Evolutionary conservation across 2,888 invertebrate genomes (phyloP).

Genomic region (Sepioteuthis lessoniana): DNA sequence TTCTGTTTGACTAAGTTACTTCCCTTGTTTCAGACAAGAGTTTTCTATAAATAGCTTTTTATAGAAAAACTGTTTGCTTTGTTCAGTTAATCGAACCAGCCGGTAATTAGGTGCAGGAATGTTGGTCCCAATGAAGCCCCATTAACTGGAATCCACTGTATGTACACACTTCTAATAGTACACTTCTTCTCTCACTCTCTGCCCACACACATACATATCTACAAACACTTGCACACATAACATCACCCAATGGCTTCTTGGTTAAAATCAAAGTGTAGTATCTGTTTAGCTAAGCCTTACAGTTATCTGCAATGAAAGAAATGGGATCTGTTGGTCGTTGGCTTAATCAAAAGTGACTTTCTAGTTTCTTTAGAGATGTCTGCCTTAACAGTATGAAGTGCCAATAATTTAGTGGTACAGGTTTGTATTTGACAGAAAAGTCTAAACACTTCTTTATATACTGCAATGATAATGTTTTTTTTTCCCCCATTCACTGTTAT

Average conservation of each 20-base stretch:
- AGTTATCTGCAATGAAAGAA: neutral
- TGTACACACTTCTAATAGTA: neutral
- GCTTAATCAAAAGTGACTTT: neutral
- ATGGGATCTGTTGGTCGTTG: neutral
- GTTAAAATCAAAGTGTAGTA: neutral
- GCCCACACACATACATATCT: no score
- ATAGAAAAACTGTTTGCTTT: no score
- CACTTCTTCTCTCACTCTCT: neutral
- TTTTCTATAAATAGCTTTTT: no score
- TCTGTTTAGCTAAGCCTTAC: neutral
- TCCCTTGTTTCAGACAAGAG: no score
- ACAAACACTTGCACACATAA: neutral
- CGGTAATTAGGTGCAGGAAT: no score
- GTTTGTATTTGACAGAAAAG: slow-evolving; percentile 18
- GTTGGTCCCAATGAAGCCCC: no score
- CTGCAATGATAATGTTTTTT: neutral
- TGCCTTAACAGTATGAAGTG: neutral
- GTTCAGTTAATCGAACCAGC: no score
- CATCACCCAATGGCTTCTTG: slow-evolving; percentile 7
- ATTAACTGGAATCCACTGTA: neutral
- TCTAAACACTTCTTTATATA: neutral
- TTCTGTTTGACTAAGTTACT: no score
- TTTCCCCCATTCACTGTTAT: neutral
- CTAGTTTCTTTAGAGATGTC: neutral
- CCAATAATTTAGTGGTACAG: neutral